Evolutionary conservation across 1,140 invertebrate genomes (phyloP), one percentile per base, ranked within the genome.

Genomic region (Drosophila mauritiana): DNA sequence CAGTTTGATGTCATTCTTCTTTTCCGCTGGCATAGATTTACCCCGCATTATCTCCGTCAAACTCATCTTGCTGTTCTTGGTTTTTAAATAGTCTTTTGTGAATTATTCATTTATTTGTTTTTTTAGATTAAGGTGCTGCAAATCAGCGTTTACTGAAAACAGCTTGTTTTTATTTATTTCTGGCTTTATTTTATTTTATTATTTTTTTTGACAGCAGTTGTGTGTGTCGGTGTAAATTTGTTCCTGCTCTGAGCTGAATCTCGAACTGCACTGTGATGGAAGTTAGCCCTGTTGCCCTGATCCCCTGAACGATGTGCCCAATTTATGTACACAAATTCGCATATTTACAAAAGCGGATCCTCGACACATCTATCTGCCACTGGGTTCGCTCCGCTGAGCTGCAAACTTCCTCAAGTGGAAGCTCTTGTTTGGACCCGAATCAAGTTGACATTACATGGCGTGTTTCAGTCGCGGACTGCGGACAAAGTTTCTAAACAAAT

Each of bases 401-500:
- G 17, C 31, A 73, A 73, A 75, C 46, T 75, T 57, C 53, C 61
- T 75, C 73, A 75, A 75, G 73, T 75, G 59, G 46, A 65, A 75
- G 53, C 53, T 43, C 48, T 75, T 68, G 57, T 84, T 55, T 69
- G 67, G 62, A 73, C 73, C 63, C 61, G 36, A 46, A 54, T 54
- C 73, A 63, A 61, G 57, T 73, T 84, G 61, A 86, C 74, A 80
- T 84, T 84, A 78, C 63, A 62, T 65, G 58, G 49, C 54, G 54
- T 46, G 40, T 48, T 46, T 40, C 43, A 62, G 58, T 64, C 27
- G 54, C 51, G 59, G 58, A 54, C 72, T 57, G 61, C 37, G 72
- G 59, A 53, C 73, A 59, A 76, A 77, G 58, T 79, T 82, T 63
- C 70, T 79, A 79, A 82, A 79, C 83, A 80, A 86, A 83, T 88